Evolutionary conservation across 2,888 invertebrate species (phyloP), one percentile per base, ranked within the genome.

Genomic region (Eupithecia dodoneata): DNA sequence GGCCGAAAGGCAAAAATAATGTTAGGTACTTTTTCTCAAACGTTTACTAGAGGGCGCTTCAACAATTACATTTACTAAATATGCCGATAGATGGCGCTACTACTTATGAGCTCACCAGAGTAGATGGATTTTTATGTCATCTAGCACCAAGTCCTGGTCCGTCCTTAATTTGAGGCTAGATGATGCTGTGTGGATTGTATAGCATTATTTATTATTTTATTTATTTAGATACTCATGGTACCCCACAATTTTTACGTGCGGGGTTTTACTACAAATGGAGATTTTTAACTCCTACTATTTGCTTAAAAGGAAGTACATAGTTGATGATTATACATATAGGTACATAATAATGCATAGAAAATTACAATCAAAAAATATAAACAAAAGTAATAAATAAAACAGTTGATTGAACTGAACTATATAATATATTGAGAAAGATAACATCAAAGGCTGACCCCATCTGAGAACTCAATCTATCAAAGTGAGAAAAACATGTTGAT

Each of bases 401-500:
- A n/a, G 15, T 55, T 55, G 55, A 55, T 55, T 55, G n/a, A n/a
- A 13, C 15, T 5, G 30, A 30, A 30, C 30, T 30, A 30, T 30
- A 1, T 30, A 30, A 30, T 30, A 30, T 30, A 30, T 1, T 30
- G 30, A 30, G 30, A 30, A 30, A 30, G 30, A 30, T 1, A 30
- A 52, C 63, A 30, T 30, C 63, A 63, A 63, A 30, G 63, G 63
- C 63, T 63, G 30, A 45, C 75, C 73, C 63, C 63, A 49, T 41
- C 66, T 12, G 55, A 63, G 49, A 44, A 10, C 4, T 49, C 5
- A 10, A 41, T 15, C 42, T 71, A 30, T 69, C 75, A 69, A 75
- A 80, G 67, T 42, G 55, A 79, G 30, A 74, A 77, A 70, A 78
- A 74, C 71, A 80, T 70, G 69, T 59, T 74, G 69, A 47, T 45